Evolutionary conservation across 1,140 invertebrate genomes (phyloP).

Genomic region (Acromyrmex echinatior): DNA sequence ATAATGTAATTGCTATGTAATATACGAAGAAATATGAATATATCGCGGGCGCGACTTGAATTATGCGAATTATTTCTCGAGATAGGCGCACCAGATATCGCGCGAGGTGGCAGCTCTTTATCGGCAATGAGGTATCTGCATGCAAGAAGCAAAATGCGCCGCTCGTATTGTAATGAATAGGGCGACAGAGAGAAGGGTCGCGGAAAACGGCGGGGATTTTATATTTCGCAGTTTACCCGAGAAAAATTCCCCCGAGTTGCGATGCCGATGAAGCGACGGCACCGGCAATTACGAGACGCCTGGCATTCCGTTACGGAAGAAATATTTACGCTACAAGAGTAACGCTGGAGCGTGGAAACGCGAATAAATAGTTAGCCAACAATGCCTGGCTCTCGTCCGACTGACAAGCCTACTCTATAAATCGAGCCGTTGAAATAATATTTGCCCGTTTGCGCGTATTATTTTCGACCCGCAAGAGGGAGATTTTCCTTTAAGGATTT

Average conservation of each 20-base stretch:
- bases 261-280: slow-evolving; percentile 8
- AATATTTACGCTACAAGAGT: slow-evolving; percentile 51
- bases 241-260: slow-evolving; percentile 13
- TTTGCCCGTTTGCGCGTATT: slow-evolving; percentile 70
- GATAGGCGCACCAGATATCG: slow-evolving; percentile 33
- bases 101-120: slow-evolving; percentile 9
- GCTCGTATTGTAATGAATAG: not conserved
- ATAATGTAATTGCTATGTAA: slow-evolving; percentile 24
- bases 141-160: slow-evolving; percentile 26
- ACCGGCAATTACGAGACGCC: slow-evolving; percentile 51
- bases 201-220: slow-evolving; percentile 21
- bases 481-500: slow-evolving; percentile 20
- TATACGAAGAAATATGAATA: slow-evolving; percentile 44
- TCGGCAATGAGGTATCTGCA: slow-evolving; percentile 55
- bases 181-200: not conserved
- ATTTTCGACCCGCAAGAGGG: slow-evolving; percentile 62
- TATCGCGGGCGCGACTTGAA: slow-evolving; percentile 25
- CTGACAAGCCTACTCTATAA: slow-evolving; percentile 77
- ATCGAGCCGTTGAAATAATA: slow-evolving; percentile 75
- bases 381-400: slow-evolving; percentile 83
- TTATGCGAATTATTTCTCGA: slow-evolving; percentile 46
- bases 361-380: slow-evolving; percentile 67
- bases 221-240: not conserved
- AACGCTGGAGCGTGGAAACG: slow-evolving; percentile 38
- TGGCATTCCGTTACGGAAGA: slow-evolving; percentile 56